Evolutionary conservation across 2,888 invertebrate species (phyloP), one percentile per base, ranked within the genome.

Genomic region (Elmis aenea): DNA sequence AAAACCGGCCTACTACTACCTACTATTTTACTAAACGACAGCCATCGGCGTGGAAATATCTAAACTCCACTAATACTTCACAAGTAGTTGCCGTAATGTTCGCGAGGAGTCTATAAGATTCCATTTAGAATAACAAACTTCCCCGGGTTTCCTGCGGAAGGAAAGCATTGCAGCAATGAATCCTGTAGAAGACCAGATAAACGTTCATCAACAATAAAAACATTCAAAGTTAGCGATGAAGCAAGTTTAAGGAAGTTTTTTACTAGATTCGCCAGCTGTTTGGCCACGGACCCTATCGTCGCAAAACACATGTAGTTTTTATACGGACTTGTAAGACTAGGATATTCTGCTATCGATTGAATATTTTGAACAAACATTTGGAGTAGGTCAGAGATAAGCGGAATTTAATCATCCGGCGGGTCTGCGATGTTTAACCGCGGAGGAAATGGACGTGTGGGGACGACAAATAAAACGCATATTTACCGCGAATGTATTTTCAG

Each of bases 121-220:
- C 37, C 18, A 26, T 42, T 37, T 41, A 34, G 38, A 36, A 38
- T 34, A 39, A 33, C 35, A 45, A 45, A 45, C 21, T 45, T 42
- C 25, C 36, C 16, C n/a, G 4, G 22, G 30, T 20, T 33, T 25
- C 33, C 25, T 33, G 32, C 33, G 42, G 37, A 39, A 40, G 37
- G 38, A 45, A 40, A 20, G 38, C 33, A 38, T 37, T 38, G 38
- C 33, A 38, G 37, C 42, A 35, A 42, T 39, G 42, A 45, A 46
- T 43, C 41, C 50, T 40, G 41, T 44, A 48, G 47, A 50, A 50
- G 45, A 50, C 38, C 44, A 48, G 48, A 51, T 53, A 53, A 50
- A 57, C 54, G 58, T 49, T 58, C 59, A 59, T 61, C 58, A 57
- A 56, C 58, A 59, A 59, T 61, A 59, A 59, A 59, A 61, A 60